Percentiles rank a stretch among this genome's conserved stretches.
Evolutionary conservation across 2,888 invertebrate species (phyloP).

Genomic region (Drosophila borborema): DNA sequence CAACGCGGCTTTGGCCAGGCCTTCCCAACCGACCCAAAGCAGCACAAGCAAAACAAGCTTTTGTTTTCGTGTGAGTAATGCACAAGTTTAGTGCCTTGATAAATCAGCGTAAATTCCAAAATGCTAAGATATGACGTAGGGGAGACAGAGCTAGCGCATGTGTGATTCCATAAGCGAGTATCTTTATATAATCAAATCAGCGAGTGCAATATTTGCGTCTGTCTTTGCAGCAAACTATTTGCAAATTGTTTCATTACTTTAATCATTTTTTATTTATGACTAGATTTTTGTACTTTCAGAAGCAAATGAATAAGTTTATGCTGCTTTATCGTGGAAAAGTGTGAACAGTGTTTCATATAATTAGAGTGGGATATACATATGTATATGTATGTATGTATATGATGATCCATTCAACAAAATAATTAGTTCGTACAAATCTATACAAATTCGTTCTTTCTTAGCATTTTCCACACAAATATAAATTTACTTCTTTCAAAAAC

Average conservation of each 20-base stretch:
- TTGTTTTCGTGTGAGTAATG: conserved; percentile 33
- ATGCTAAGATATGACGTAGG: conserved; percentile 2
- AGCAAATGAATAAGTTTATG: not conserved
- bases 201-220: not conserved
- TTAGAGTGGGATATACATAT: no score
- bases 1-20: conserved; percentile 8
- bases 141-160: not conserved
- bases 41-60: not conserved
- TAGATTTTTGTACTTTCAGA: not conserved
- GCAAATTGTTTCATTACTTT: not conserved
- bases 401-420: no score
- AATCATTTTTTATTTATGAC: not conserved
- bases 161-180: not conserved
- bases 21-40: conserved; percentile 3
- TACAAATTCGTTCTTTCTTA: no score
- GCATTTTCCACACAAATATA: no score
- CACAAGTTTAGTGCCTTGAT: conserved; percentile 10
- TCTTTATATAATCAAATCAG: not conserved
- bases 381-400: no score
- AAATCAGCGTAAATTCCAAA: conserved; percentile 41
- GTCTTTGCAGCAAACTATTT: not conserved
- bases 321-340: not conserved
- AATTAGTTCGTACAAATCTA: no score
- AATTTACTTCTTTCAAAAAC: no score
- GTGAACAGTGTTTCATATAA: not conserved